Conservation (phyloP, 2,797 vertebrate species). For the Artibeus lituratus region DNA sequence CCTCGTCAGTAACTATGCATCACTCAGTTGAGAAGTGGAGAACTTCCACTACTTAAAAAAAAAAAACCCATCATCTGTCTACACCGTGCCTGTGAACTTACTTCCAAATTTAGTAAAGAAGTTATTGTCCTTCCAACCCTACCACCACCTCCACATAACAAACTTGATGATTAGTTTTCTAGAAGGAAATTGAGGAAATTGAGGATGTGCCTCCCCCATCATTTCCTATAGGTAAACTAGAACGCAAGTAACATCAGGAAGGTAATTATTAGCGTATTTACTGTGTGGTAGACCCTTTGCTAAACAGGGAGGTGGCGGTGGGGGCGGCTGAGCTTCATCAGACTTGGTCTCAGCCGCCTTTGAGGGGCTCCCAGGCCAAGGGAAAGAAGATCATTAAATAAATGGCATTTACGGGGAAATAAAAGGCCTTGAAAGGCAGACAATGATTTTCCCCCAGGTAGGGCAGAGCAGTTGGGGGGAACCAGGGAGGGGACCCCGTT, state of each 20-base stretch:
- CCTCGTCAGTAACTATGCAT: slow-evolving; percentile 36
- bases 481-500: fast-evolving
- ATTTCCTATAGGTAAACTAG: not conserved
- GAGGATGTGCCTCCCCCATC: not conserved
- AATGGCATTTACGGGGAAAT: not conserved
- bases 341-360: not conserved
- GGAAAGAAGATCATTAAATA: not conserved
- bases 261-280: not conserved
- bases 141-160: no score
- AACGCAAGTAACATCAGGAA: not conserved
- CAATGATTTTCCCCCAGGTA: no score
- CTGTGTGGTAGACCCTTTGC: not conserved
- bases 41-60: slow-evolving; percentile 10
- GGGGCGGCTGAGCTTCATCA: not conserved
- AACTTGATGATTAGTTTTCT: not conserved
- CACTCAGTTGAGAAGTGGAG: slow-evolving; percentile 49
- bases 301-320: not conserved
- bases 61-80: not conserved
- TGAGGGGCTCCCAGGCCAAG: not conserved
- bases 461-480: not conserved
- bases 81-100: not conserved
- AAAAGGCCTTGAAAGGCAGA: not conserved
- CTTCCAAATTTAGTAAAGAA: slow-evolving; percentile 17
- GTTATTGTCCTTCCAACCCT: not conserved
- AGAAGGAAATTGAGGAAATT: not conserved